Percentiles rank a stretch among this genome's conserved stretches.
These are phyloP conservation scores for Cephus rjabovi DNA, from an alignment of 2,888 invertebrate genomes.

Conservation along the genomic window DNA sequence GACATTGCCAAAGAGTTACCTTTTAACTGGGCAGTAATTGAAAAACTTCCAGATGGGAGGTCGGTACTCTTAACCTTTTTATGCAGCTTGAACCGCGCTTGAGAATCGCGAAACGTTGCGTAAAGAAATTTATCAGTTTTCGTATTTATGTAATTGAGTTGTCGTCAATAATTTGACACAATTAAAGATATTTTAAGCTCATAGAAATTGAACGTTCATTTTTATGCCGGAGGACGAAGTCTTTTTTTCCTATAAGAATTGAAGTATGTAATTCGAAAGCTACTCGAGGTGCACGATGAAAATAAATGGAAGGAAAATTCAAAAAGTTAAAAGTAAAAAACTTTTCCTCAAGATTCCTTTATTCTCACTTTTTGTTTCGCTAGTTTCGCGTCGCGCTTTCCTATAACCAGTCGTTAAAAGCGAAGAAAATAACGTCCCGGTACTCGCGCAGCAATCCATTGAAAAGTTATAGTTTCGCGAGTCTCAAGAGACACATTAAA, in stretches of 20 bases:
- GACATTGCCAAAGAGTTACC: background rate
- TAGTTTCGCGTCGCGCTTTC: background rate
- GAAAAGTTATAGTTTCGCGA: background rate
- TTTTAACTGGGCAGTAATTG: background rate
- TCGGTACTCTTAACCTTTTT: background rate
- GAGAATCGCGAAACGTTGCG: background rate
- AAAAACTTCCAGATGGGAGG: background rate
- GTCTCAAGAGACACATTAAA: background rate
- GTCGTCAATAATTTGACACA: background rate
- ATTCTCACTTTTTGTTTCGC: background rate
- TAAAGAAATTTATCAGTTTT: background rate
- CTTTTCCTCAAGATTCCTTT: background rate
- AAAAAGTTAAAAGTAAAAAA: background rate
- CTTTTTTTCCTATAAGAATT: background rate
- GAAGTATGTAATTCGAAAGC: background rate
- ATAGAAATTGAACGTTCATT: too few relatives aligned
- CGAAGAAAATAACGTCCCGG: background rate
- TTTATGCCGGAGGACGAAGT: background rate
- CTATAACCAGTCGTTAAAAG: background rate
- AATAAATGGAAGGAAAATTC: background rate
- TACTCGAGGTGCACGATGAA: background rate
- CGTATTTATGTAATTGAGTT: background rate
- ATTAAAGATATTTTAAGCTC: background rate
- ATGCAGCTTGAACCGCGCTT: background rate
- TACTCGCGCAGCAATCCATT: background rate